Base-by-base conservation (phyloP, 2,113 vertebrate species). In the Oncorhynchus nerka region DNA sequence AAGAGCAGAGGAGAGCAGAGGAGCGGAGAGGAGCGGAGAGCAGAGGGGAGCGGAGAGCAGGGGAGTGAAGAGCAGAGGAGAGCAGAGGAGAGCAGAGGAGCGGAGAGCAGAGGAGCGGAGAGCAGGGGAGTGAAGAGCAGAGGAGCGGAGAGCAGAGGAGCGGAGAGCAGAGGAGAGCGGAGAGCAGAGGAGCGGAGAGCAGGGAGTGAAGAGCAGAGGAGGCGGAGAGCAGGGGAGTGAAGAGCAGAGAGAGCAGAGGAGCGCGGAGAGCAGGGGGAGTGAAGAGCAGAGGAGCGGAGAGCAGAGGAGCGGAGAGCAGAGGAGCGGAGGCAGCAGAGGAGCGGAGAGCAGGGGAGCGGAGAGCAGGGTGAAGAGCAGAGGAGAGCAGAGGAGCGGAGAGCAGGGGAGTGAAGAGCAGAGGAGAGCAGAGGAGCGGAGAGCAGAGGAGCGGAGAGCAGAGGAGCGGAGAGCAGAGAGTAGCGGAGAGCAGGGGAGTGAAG, bases 321-420 rank as follows among this genome's bases (percentile, higher is more conserved):
- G 61, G 4, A 62, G 61, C 5, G 61, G 8, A 9, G 61, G n/a
- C n/a, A 2, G 39, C 1, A 2, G 39, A 11, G 8, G 8, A 9
- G 39, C 1, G 39, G 8, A 45, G 20, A 22, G 30, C 4, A 26
- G 61, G 2, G 22, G 19, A 0, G n/a, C 22, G 16, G 7, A 39
- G 6, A 7, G 32, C 1, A 34, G 32, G n/a, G n/a, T n/a, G n/a
- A n/a, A n/a, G n/a, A n/a, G n/a, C n/a, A n/a, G n/a, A n/a, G n/a
- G n/a, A n/a, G n/a, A n/a, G n/a, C n/a, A n/a, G n/a, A 6, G 5
- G 5, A 5, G 32, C 4, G 5, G 0, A 32, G 32, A 5, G 8
- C 0, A 32, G 32, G 0, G 32, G 32, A 4, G 4, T 0, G 32
- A n/a, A n/a, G n/a, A n/a, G n/a, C n/a, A n/a, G n/a, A n/a, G n/a